These are phyloP conservation scores for Aspidapion aeneum DNA, from an alignment of 2,888 invertebrate genomes.

Conservation along the genomic window DNA sequence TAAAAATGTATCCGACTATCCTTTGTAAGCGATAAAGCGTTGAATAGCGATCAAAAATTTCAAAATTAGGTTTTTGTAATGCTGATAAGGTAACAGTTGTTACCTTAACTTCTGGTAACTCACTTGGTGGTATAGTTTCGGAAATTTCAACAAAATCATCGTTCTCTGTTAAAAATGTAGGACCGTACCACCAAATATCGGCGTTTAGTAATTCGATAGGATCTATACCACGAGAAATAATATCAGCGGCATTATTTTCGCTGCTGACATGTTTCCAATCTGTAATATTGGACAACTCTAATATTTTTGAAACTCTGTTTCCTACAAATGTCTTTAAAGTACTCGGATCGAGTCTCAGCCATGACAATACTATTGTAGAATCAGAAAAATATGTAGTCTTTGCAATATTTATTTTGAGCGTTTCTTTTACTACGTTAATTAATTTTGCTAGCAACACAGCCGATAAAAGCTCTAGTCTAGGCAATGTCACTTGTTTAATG, in stretches of 20 bases:
- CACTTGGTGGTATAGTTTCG: neutral
- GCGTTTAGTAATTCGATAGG: neutral
- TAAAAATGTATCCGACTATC: neutral
- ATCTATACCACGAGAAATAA: neutral
- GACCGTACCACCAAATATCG: neutral
- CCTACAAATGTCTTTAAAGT: neutral
- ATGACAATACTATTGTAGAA: neutral
- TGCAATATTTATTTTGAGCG: slow-evolving; percentile 15
- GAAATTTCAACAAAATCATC: neutral
- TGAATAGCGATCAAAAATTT: neutral
- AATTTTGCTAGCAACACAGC: slow-evolving; percentile 24
- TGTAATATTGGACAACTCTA: neutral
- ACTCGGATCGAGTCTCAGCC: neutral
- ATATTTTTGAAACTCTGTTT: neutral
- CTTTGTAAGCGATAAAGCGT: neutral
- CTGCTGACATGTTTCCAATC: neutral
- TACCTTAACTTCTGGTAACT: neutral
- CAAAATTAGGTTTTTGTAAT: neutral
- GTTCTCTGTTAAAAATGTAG: neutral
- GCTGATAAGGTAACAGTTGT: no score
- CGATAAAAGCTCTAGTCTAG: slow-evolving; percentile 27
- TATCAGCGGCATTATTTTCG: neutral
- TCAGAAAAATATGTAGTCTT: neutral
- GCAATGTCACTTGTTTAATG: slow-evolving; percentile 28
- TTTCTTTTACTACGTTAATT: slow-evolving; percentile 9